phyloP scores from a whole-genome alignment of 1,140 invertebrate genomes.

The Nymphalis io region DNA sequence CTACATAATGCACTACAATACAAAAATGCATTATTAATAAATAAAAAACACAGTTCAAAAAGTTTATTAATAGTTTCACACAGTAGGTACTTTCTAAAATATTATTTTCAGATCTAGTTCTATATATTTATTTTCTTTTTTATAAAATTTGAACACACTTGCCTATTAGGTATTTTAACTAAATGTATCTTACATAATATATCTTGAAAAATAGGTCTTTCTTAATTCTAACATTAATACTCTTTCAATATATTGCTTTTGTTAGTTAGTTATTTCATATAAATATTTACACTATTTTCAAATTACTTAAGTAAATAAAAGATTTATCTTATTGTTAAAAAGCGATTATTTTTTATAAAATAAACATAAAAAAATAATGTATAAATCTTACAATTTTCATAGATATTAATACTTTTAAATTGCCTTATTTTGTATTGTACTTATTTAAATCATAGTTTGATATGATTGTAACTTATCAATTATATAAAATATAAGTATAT shows the following conservation, averaged over 20 bases:
- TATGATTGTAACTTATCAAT: background rate
- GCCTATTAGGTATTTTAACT: constrained; percentile 27
- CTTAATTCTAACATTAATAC: constrained; percentile 29
- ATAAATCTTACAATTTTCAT: too few species aligned
- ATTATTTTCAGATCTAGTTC: constrained; percentile 21
- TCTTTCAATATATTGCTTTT: constrained; percentile 33
- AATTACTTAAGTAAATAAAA: background rate
- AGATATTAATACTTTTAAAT: background rate
- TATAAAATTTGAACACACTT: constrained; percentile 42
- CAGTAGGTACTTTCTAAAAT: constrained; percentile 30
- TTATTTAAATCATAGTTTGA: background rate
- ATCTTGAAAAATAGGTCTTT: constrained; percentile 36
- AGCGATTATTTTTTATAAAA: too few species aligned
- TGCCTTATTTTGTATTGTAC: background rate
- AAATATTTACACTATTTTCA: constrained; percentile 3
- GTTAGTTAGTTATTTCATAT: constrained; percentile 14
- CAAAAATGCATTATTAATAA: background rate
- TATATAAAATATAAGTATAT: too few species aligned
- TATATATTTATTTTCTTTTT: constrained; percentile 30
- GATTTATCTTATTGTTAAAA: too few species aligned
- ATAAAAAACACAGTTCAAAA: constrained; percentile 27
- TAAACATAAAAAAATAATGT: too few species aligned
- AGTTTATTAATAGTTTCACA: constrained; percentile 28
- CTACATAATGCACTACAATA: too few species aligned
- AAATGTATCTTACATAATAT: constrained; percentile 19